Base-by-base conservation (phyloP, 2,113 vertebrate genomes). In the Isichthys henryi region DNA sequence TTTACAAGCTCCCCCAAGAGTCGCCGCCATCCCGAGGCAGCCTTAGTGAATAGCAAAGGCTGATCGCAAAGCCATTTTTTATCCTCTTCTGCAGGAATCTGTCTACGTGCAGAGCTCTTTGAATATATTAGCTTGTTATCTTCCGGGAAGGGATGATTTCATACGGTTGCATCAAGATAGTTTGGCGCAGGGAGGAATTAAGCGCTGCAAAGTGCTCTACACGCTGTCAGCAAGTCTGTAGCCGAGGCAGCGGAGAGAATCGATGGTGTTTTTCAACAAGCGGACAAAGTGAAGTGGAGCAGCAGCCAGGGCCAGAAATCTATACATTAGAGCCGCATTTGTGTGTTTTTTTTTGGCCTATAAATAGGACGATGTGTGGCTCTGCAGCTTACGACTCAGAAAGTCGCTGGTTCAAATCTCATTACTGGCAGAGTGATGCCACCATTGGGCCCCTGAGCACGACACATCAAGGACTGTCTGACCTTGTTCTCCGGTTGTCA, bases 121-220 rank as follows among this genome's bases (percentile, higher is more conserved):
- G 85, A 87, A 53, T 52, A 53, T 48, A 87, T 87, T 35, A n/a
- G 49, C 85, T 88, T 66, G 52, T 66, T 88, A 62, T 88, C 35
- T 88, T 66, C 87, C 10, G 39, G 21, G 35, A 17, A 88, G 87
- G 39, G 39, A 58, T 88, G 35, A 43, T 88, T 88, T 88, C 87
- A 43, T 88, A 45, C 58, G 87, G 52, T 88, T 88, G 56, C 87
- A 88, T 88, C 53, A 88, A 88, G 87, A 88, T n/a, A 46, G 87
- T 62, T 45, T 45, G 56, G 56, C 39, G 31, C 43, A 31, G 43
- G 56, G 31, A 66, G 21, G 58, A 88, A 58, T 88, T 31, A 31
- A 88, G 58, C 56, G 4, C 9, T 17, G 87, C 19, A 56, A 88
- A 88, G 58, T 87, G 85, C 85, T 31, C 85, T 10, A 13, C 48